Evolutionary conservation across 2,113 vertebrate genomes (phyloP), one percentile per base, ranked within the genome.

Genomic region (Malaclemys terrapin): DNA sequence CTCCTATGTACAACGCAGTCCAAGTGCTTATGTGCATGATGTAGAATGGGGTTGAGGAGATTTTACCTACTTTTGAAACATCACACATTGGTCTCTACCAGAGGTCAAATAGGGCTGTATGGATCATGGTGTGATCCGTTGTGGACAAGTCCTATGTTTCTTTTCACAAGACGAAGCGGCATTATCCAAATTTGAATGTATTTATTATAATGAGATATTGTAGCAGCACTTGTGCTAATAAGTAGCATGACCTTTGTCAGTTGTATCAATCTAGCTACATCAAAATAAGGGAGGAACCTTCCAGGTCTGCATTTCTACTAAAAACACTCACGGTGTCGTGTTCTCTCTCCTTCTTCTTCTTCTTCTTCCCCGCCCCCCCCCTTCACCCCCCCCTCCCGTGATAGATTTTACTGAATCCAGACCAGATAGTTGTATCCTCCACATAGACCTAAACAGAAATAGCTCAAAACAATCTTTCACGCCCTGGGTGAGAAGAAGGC

Each of bases 361-460:
- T 42, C 42, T 42, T 42, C 42, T 42, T 42, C 42, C 42, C 42
- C 42, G 4, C 42, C 42, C 42, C 42, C 42, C 42, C 4, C 4
- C 42, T 4, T 42, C 42, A 4, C 42, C 56, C 72, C 11, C 76
- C 76, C 3, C 12, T 10, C 49, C 52, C 90, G 94, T 83, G 95
- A 57, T 95, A 97, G 97, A 97, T 97, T 97, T 94, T 94, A 52
- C 54, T 0, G 38, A 96, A 96, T 96, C 90, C 29, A 14, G 95
- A 94, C 84, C 90, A 91, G 91, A 78, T 94, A 96, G 62, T 81
- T 96, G 31, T 96, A 96, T 95, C 94, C 96, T 94, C 87, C 95
- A 76, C 83, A 56, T 80, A 82, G 91, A 56, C 88, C 95, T 82
- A 52, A 91, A 85, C 94, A 97, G 29, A 62, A 62, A 31, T 62